Percentiles rank a stretch among this genome's conserved stretches.
These are phyloP conservation scores for Calliphora vomitoria DNA, from an alignment of 2,888 invertebrate genomes.

Conservation along the genomic window DNA sequence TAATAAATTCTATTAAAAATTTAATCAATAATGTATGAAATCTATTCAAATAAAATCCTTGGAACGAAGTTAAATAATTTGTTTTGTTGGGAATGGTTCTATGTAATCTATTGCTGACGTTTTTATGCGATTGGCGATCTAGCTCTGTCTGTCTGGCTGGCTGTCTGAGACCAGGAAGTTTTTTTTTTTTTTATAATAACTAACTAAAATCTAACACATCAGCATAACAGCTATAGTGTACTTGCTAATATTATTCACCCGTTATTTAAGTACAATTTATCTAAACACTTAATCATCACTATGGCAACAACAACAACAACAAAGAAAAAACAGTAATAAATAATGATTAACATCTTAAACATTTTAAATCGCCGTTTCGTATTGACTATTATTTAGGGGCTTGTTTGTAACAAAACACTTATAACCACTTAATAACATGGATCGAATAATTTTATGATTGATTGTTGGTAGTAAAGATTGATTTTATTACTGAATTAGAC, in stretches of 20 bases:
- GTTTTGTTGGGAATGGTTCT: no score
- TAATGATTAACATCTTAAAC: constrained; percentile 20
- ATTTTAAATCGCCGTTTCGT: neutral
- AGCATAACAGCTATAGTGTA: neutral
- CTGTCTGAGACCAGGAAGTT: no score
- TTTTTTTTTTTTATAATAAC: no score
- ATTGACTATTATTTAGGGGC: constrained; percentile 13
- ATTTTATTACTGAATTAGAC: constrained; percentile 8
- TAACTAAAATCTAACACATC: no score
- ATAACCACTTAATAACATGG: neutral
- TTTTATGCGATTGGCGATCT: no score
- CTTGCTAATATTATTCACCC: neutral
- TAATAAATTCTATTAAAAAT: no score
- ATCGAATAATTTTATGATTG: neutral
- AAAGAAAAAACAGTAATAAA: neutral
- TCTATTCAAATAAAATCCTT: no score
- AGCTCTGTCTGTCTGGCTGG: no score
- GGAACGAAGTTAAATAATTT: no score
- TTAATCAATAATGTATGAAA: no score
- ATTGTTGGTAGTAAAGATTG: constrained; percentile 25
- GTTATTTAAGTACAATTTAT: neutral
- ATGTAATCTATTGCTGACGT: no score
- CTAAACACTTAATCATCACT: neutral
- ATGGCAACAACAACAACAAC: no score
- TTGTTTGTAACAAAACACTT: constrained; percentile 7